Percentiles rank a stretch among this genome's conserved stretches.
Evolutionary conservation across 2,888 invertebrate species (phyloP).

Genomic region (Nomada flava): DNA sequence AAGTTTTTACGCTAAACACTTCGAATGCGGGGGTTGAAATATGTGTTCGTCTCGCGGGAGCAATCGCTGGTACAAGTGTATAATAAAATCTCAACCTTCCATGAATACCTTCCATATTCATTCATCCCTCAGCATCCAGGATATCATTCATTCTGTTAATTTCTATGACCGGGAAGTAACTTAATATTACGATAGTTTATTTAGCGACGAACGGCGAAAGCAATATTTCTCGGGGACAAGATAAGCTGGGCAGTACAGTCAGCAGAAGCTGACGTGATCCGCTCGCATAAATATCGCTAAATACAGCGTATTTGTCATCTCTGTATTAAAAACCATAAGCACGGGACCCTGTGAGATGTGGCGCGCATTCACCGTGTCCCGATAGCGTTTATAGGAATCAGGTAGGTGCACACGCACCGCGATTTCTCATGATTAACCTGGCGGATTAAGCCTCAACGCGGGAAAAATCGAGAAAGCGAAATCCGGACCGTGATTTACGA

Average conservation of each 20-base stretch:
- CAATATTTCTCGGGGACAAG: conserved; percentile 72
- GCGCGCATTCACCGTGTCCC: conserved; percentile 2
- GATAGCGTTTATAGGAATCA: conserved; percentile 31
- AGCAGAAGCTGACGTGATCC: conserved; percentile 81
- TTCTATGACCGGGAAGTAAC: conserved; percentile 50
- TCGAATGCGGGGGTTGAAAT: too few relatives aligned
- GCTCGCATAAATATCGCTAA: conserved; percentile 81
- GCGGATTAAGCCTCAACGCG: conserved; percentile 71
- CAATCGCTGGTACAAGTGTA: too few relatives aligned
- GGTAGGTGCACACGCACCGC: conserved; percentile 53
- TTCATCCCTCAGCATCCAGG: too few relatives aligned
- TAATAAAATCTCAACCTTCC: too few relatives aligned
- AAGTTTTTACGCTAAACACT: too few relatives aligned
- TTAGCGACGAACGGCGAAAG: conserved; percentile 69
- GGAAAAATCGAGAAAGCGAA: conserved; percentile 70
- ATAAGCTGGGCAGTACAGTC: conserved; percentile 77
- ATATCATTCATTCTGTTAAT: conserved; percentile 22
- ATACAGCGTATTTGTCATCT: conserved; percentile 79
- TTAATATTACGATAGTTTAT: conserved; percentile 58
- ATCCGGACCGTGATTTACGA: conserved; percentile 61
- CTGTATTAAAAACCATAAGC: conserved; percentile 73
- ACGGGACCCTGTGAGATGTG: not conserved
- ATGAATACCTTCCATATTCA: too few relatives aligned
- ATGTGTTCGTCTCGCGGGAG: too few relatives aligned
- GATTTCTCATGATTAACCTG: conserved; percentile 79